Base-by-base conservation (phyloP, 2,888 invertebrate species). In the Deroplatys truncata region DNA sequence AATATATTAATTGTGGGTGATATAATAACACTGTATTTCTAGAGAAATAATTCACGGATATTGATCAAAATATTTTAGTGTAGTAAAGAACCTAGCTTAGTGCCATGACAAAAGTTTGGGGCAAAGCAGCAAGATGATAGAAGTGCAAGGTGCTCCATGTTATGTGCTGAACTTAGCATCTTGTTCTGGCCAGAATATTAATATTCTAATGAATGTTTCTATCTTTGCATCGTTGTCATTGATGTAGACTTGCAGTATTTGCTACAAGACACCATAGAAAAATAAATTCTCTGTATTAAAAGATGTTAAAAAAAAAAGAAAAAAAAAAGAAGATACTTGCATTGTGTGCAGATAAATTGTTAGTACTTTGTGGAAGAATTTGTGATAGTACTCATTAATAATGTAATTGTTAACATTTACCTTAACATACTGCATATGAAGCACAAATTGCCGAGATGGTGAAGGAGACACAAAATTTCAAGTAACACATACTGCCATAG, bases 1-100 rank as follows among this genome's bases (percentile, higher is more conserved):
- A 91, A 92, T 91, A 92, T 91, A 91, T 91, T 91, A 91, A 91
- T 91, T 91, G 91, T 92, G 91, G 91, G 91, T 92, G 92, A 92
- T 92, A 91, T 90, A 87, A 90, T 89, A 90, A 90, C 90, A 90
- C 88, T 90, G 88, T 90, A 89, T 90, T 90, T 89, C 88, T 90
- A 90, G 90, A 89, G 84, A 88, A 90, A 87, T 88, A 90, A 89
- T 90, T 89, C 90, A 90, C 89, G 88, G 85, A 89, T 90, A 88
- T 89, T 89, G 90, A 89, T 90, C 90, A 90, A 90, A 88, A 90
- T 90, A 90, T 90, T 90, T 90, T 90, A 90, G 89, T 85, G 87
- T 89, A 89, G 84, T 84, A 84, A 86, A 49, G 90, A 90, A 84
- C 56, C 29, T 90, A 90, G 90, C 88, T 88, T 90, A 90, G 90